A percentile compares a stretch with the other conserved stretches of the same genome.
These are phyloP conservation scores for Heterotilapia buettikoferi DNA, from an alignment of 2,113 vertebrate species.

Conservation along the genomic window DNA sequence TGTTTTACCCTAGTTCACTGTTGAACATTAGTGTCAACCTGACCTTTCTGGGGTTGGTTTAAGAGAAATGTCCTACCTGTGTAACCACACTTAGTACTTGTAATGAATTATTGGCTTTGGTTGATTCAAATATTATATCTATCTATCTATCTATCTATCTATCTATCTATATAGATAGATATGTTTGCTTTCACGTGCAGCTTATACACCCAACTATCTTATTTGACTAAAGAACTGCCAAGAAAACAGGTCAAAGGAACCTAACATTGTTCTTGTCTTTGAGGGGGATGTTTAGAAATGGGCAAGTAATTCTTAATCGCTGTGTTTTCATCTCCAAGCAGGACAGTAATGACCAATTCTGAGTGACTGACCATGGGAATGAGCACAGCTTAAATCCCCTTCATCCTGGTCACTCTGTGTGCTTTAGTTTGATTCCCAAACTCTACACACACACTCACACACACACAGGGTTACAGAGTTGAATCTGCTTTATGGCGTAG, in stretches of 20 bases:
- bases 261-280: neutral
- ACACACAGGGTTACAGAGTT: constrained; percentile 44
- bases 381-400: constrained; percentile 49
- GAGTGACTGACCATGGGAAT: constrained; percentile 60
- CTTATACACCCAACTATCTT: neutral
- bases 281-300: neutral
- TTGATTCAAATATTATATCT: neutral
- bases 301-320: constrained; percentile 25
- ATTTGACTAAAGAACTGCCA: neutral
- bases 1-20: neutral
- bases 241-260: neutral
- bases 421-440: constrained; percentile 14
- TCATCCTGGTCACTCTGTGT: constrained; percentile 31
- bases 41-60: neutral
- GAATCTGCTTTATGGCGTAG: constrained; percentile 58
- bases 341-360: constrained; percentile 48
- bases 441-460: constrained; percentile 12
- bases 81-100: neutral
- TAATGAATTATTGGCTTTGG: neutral
- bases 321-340: constrained; percentile 40
- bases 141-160: neutral
- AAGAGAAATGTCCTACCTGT: neutral
- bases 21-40: neutral
- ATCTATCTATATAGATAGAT: neutral
- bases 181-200: neutral